phyloP scores from a whole-genome alignment of 2,797 vertebrate genomes.

The Synanceia verrucosa region DNA sequence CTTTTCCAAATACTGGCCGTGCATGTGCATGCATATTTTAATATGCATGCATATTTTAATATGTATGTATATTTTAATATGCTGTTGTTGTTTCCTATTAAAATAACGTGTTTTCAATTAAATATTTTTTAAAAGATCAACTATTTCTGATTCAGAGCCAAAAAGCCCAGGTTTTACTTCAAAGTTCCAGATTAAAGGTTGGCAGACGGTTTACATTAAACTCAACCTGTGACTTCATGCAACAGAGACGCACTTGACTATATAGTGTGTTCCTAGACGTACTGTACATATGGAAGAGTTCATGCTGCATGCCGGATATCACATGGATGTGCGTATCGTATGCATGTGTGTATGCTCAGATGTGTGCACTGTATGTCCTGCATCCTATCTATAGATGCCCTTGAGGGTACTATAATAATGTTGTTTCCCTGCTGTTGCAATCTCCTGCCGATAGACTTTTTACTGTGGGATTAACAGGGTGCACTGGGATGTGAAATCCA shows the following conservation, averaged over 20 bases:
- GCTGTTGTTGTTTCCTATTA: conserved; percentile 37
- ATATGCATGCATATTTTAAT: conserved; percentile 23
- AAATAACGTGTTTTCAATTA: conserved; percentile 23
- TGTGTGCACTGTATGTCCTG: neutral
- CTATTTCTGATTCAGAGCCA: neutral
- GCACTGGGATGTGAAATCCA: conserved; percentile 55
- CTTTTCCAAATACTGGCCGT: conserved; percentile 4
- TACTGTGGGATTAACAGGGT: conserved; percentile 47
- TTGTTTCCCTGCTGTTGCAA: conserved; percentile 26
- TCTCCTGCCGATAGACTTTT: conserved; percentile 34
- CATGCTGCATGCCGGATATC: conserved; percentile 23
- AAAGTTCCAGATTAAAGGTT: conserved; percentile 13
- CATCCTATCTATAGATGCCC: conserved; percentile 39
- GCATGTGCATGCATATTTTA: conserved; percentile 28
- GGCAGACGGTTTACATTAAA: conserved; percentile 32
- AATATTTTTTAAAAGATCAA: neutral
- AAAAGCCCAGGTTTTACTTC: neutral
- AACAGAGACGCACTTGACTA: neutral
- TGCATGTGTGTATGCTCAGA: conserved; percentile 22
- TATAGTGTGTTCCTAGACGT: neutral
- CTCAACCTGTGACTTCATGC: neutral
- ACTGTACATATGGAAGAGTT: conserved; percentile 36
- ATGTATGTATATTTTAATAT: conserved; percentile 28
- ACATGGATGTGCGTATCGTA: conserved; percentile 8
- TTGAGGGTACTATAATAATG: conserved; percentile 26